Conservation (phyloP, 1,140 invertebrate species). For the Nymphalis io region DNA sequence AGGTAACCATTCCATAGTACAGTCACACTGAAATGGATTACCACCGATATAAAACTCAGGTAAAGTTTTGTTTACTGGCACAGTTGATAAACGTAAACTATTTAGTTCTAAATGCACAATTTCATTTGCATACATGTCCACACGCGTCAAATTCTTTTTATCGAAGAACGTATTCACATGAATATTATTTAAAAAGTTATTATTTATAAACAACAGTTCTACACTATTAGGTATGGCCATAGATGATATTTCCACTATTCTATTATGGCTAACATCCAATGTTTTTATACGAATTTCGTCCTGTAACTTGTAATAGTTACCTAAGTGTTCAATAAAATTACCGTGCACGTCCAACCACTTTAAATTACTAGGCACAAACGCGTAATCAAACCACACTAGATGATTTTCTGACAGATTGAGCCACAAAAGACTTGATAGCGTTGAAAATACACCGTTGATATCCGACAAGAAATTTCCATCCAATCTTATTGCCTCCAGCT, state of each 20-base stretch:
- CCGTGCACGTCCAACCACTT: constrained; percentile 95
- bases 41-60: constrained; percentile 94
- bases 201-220: constrained; percentile 93
- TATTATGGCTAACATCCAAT: constrained; percentile 92
- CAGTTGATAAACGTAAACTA: constrained; percentile 87
- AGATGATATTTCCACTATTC: constrained; percentile 88
- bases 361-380: constrained; percentile 91
- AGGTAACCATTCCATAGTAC: constrained; percentile 95
- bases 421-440: constrained; percentile 89
- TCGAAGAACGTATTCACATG: constrained; percentile 92
- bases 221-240: constrained; percentile 94
- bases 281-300: constrained; percentile 90
- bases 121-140: constrained; percentile 94
- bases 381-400: constrained; percentile 94
- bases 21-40: constrained; percentile 95
- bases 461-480: constrained; percentile 93
- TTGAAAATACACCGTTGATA: constrained; percentile 92
- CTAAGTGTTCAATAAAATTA: constrained; percentile 92
- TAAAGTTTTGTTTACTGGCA: constrained; percentile 85
- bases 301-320: constrained; percentile 92
- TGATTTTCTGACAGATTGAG: constrained; percentile 95
- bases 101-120: constrained; percentile 90
- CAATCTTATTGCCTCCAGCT: constrained; percentile 90
- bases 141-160: constrained; percentile 90
- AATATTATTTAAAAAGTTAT: constrained; percentile 91